Conservation (phyloP, 2,113 vertebrate genomes). For the Sorex araneus region DNA sequence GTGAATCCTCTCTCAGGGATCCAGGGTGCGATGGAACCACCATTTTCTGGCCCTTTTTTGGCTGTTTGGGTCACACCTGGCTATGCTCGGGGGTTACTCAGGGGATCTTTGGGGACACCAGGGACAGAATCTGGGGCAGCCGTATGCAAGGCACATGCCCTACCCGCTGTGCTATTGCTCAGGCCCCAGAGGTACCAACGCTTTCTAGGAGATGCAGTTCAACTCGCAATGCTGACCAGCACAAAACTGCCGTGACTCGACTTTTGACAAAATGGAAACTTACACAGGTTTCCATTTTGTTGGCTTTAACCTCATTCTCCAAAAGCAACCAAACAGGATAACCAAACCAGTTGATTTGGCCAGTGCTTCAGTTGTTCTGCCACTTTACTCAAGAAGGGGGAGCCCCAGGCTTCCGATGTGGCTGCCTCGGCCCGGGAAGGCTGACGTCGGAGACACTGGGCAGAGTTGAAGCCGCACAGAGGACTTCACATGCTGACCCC, state of each 20-base stretch:
- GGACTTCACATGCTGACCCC: rapidly evolving
- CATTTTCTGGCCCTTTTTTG: no score
- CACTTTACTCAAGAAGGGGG: background rate
- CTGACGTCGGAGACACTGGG: background rate
- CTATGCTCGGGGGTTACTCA: no score
- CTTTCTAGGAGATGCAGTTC: background rate
- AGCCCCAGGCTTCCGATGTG: background rate
- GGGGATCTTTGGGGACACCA: no score
- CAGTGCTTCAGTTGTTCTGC: background rate
- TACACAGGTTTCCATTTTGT: background rate
- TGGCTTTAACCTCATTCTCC: slow-evolving; percentile 2
- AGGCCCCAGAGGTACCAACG: background rate
- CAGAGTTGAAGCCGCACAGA: background rate
- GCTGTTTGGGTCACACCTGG: no score
- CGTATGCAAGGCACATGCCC: no score
- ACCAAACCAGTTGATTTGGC: slow-evolving; percentile 1
- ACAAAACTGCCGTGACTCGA: background rate
- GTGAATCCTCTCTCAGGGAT: no score
- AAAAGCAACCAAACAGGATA: slow-evolving; percentile 6
- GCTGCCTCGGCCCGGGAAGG: rapidly evolving
- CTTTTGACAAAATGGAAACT: background rate
- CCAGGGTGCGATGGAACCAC: no score
- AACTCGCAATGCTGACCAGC: background rate
- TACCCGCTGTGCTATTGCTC: background rate
- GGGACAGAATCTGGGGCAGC: no score